phyloP scores from a whole-genome alignment of 2,113 vertebrate genomes.

The Struthio camelus region DNA sequence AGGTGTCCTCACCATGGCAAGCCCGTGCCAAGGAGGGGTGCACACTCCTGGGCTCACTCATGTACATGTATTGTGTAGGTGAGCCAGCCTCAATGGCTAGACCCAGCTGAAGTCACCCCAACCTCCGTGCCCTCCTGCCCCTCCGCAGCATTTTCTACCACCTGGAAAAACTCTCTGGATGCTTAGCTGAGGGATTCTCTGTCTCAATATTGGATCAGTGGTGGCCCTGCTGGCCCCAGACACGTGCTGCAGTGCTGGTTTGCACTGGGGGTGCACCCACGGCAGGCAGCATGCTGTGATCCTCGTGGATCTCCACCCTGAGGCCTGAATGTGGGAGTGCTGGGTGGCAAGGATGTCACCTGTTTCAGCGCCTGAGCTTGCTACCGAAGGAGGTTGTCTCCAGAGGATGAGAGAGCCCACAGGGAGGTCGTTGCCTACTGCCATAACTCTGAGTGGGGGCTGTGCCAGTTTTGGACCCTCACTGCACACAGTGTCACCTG shows the following conservation, averaged over 20 bases:
- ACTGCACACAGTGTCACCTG: background rate
- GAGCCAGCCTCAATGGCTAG: background rate
- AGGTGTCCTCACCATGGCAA: background rate
- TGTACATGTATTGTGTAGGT: background rate
- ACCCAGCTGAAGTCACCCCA: background rate
- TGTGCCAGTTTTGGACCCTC: background rate
- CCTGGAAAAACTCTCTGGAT: background rate
- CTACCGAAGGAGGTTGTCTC: background rate
- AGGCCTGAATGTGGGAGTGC: background rate
- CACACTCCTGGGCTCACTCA: background rate
- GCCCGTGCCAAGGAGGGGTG: background rate
- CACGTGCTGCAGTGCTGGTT: background rate
- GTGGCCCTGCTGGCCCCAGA: rapidly evolving
- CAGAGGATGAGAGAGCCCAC: background rate
- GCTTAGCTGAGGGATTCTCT: background rate
- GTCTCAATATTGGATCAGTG: background rate
- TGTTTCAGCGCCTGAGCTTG: background rate
- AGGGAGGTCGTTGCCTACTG: background rate
- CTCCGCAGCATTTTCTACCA: background rate
- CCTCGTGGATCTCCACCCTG: rapidly evolving
- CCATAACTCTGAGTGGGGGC: background rate
- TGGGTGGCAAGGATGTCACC: background rate
- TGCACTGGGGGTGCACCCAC: background rate
- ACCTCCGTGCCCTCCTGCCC: background rate
- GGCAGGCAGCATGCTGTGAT: background rate